phyloP scores from a whole-genome alignment of 2,113 vertebrate species.

The Geococcyx californianus region DNA sequence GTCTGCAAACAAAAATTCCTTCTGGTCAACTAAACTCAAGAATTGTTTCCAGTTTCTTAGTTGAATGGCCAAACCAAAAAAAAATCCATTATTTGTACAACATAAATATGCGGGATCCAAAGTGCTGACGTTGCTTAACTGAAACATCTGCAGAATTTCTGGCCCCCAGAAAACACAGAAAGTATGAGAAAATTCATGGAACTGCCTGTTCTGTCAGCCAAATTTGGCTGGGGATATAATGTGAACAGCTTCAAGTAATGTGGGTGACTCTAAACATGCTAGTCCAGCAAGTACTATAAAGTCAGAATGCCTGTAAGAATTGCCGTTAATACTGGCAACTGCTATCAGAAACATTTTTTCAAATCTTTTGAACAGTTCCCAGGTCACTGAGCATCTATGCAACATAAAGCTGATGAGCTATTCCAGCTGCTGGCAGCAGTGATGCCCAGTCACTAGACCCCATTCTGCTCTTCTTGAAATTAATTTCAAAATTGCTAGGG shows the following conservation, averaged over 20 bases:
- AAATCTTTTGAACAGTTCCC: background rate
- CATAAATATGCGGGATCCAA: background rate
- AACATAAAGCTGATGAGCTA: background rate
- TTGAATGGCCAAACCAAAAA: background rate
- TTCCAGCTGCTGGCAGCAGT: background rate
- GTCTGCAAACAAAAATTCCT: conserved; percentile 2
- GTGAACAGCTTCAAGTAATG: background rate
- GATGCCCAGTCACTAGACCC: background rate
- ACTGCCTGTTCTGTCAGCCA: background rate
- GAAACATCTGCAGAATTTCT: background rate
- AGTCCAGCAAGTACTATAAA: background rate
- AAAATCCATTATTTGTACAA: background rate
- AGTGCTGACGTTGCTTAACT: background rate
- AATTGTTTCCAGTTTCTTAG: conserved; percentile 1
- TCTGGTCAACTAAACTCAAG: background rate
- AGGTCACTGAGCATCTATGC: background rate
- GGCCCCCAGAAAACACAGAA: background rate
- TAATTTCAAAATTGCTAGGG: background rate
- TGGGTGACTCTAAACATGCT: background rate
- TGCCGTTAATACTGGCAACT: background rate
- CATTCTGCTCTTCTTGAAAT: background rate
- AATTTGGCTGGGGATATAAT: background rate
- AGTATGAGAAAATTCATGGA: background rate
- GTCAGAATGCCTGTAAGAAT: background rate
- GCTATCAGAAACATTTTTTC: background rate